Percentiles rank a stretch among this genome's conserved stretches.
phyloP scores from a whole-genome alignment of 2,888 invertebrate genomes.

The Lasioglossum lativentre region DNA sequence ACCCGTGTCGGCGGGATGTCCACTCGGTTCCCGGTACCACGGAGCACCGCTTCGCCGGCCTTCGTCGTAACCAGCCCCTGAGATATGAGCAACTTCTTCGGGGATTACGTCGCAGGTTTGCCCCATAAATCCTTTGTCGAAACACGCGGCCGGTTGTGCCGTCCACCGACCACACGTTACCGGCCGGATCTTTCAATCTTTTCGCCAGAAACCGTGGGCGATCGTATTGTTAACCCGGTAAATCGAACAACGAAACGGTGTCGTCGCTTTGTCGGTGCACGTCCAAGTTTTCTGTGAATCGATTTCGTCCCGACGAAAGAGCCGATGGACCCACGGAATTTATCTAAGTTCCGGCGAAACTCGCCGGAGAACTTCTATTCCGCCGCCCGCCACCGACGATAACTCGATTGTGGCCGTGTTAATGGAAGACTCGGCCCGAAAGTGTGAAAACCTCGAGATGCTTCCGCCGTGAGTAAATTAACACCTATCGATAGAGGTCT shows the following conservation, averaged over 20 bases:
- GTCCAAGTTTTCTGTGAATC: slow-evolving; percentile 14
- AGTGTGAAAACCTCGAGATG: slow-evolving; percentile 26
- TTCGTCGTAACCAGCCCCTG: slow-evolving; percentile 20
- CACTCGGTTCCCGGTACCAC: slow-evolving; percentile 7
- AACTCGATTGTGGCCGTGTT: slow-evolving; percentile 52
- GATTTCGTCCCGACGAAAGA: slow-evolving; percentile 17
- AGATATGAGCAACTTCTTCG: slow-evolving; percentile 63
- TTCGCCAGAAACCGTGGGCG: not conserved
- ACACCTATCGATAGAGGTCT: slow-evolving; percentile 14
- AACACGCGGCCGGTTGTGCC: not conserved
- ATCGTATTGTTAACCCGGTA: not conserved
- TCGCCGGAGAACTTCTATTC: slow-evolving; percentile 14
- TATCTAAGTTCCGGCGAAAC: slow-evolving; percentile 27
- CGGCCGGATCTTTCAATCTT: not conserved
- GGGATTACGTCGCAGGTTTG: slow-evolving; percentile 61
- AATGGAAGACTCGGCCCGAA: slow-evolving; percentile 39
- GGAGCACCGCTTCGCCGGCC: slow-evolving; percentile 9
- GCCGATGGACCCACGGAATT: slow-evolving; percentile 27
- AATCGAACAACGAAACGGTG: not conserved
- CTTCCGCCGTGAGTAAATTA: slow-evolving; percentile 36
- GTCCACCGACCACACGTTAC: not conserved
- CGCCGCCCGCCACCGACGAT: slow-evolving; percentile 5
- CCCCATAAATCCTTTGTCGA: slow-evolving; percentile 21
- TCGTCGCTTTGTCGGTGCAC: not conserved
- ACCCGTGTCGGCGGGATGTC: slow-evolving; percentile 14